Conservation (phyloP, 2,888 invertebrate species). For the Teleiodes luculella region DNA sequence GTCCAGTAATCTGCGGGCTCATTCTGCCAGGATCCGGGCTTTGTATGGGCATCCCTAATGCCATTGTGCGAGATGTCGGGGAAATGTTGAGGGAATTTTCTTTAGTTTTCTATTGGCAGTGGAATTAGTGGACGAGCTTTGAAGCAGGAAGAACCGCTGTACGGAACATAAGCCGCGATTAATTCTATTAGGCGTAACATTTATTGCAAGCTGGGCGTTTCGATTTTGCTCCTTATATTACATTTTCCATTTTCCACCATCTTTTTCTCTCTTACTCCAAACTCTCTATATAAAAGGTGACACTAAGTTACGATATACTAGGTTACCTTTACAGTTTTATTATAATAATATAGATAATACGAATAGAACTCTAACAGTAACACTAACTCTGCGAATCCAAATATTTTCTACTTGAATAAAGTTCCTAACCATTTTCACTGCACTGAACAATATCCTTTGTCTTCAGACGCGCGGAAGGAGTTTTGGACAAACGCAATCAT, state of each 20-base stretch:
- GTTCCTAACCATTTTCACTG: background rate
- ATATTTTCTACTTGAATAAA: background rate
- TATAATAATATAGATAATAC: too few species aligned
- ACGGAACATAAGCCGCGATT: too few species aligned
- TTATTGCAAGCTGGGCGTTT: too few species aligned
- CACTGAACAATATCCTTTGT: background rate
- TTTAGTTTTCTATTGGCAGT: slow-evolving; percentile 9
- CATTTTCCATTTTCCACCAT: too few species aligned
- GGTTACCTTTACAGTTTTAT: too few species aligned
- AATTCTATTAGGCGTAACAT: too few species aligned
- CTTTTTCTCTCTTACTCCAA: too few species aligned
- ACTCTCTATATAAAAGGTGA: too few species aligned
- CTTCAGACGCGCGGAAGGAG: background rate
- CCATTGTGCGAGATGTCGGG: slow-evolving; percentile 41
- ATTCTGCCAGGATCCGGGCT: slow-evolving; percentile 53
- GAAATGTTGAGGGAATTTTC: slow-evolving; percentile 36
- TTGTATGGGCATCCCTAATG: slow-evolving; percentile 72
- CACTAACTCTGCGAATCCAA: too few species aligned
- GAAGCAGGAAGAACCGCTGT: background rate
- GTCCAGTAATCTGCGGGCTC: slow-evolving; percentile 59
- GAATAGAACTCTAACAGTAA: too few species aligned
- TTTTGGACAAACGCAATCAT: slow-evolving; percentile 34
- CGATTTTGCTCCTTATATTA: too few species aligned
- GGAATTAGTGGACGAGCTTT: slow-evolving; percentile 1
- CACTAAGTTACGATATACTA: too few species aligned